phyloP scores from a whole-genome alignment of 2,888 invertebrate species.

The Andrena bicolor region DNA sequence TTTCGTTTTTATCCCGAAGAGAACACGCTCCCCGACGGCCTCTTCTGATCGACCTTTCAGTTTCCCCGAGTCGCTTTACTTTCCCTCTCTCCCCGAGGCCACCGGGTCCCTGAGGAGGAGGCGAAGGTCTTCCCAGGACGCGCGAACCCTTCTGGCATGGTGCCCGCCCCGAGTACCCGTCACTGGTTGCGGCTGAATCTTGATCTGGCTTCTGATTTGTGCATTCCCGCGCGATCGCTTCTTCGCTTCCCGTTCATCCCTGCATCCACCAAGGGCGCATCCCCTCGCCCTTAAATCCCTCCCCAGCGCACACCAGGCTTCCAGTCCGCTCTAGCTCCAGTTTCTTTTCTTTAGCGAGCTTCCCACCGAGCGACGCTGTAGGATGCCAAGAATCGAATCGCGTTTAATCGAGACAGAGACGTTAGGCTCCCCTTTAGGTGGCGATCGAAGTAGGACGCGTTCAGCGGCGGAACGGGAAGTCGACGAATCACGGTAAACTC shows the following conservation, averaged over 20 bases:
- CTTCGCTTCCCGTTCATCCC: constrained; percentile 16
- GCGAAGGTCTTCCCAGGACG: background rate
- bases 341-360: constrained; percentile 44
- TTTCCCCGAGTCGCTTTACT: background rate
- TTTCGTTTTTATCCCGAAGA: background rate
- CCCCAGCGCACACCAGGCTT: background rate
- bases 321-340: background rate
- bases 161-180: constrained; percentile 34
- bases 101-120: background rate
- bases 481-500: constrained; percentile 7
- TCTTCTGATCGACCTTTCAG: background rate
- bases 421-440: constrained; percentile 19
- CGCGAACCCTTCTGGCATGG: constrained; percentile 45
- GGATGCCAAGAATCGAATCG: constrained; percentile 8
- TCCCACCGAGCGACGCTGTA: constrained; percentile 12
- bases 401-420: background rate
- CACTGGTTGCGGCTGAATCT: constrained; percentile 59
- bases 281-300: background rate
- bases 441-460: background rate
- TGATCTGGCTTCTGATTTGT: constrained; percentile 62
- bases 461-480: background rate
- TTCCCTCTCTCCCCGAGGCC: constrained; percentile 6
- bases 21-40: background rate
- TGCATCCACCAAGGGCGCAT: constrained; percentile 5
- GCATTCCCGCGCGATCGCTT: constrained; percentile 53